These are phyloP conservation scores for Brachypodius melanocephalos DNA, from an alignment of 2,113 vertebrate species.

Conservation along the genomic window DNA sequence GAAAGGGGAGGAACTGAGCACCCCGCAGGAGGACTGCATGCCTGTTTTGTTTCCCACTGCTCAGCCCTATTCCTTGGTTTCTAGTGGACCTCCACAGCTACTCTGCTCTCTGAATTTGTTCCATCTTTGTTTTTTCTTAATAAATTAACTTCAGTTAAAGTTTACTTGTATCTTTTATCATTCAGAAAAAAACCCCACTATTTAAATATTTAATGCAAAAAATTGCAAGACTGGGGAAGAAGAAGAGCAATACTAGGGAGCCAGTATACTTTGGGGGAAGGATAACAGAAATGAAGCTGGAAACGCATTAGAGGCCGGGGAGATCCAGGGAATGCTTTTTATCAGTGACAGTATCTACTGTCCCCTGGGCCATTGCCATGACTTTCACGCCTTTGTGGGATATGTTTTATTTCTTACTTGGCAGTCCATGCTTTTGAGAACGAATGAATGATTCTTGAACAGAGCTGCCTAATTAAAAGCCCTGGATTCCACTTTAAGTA, in stretches of 20 bases:
- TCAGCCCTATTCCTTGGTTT: not conserved
- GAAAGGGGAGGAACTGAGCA: not conserved
- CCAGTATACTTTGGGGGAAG: not conserved
- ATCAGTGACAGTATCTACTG: not conserved
- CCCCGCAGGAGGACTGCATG: not conserved
- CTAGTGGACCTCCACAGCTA: not conserved
- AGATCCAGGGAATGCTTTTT: not conserved
- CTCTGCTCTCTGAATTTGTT: not conserved
- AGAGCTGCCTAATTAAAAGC: not conserved
- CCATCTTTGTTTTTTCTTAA: not conserved
- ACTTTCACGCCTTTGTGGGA: not conserved
- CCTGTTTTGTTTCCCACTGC: not conserved
- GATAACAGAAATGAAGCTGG: not conserved
- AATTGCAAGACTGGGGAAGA: not conserved
- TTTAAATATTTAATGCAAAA: not conserved
- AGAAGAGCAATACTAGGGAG: not conserved
- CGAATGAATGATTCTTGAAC: not conserved
- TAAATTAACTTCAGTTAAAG: not conserved
- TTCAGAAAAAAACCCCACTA: not conserved
- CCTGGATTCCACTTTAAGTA: not conserved
- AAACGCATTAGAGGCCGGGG: not conserved
- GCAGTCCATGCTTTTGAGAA: not conserved
- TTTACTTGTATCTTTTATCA: not conserved
- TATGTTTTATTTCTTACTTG: conserved; percentile 27
- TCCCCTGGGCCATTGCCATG: not conserved